phyloP scores from a whole-genome alignment of 92 coral and sea anemone genomes.

The Phenganax subtilis region DNA sequence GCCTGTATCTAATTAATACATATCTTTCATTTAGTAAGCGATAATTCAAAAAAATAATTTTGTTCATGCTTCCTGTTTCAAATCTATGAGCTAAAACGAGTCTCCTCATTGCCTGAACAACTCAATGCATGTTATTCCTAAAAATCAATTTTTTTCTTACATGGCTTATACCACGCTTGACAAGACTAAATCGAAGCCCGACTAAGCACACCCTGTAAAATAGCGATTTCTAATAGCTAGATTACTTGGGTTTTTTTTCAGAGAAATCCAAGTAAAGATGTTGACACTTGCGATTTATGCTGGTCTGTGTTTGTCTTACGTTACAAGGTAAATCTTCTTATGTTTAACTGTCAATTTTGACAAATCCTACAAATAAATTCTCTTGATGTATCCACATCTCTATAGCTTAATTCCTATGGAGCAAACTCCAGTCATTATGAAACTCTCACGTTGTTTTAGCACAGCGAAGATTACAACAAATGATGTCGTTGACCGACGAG shows the following conservation, averaged over 20 bases:
- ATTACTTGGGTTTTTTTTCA: background rate
- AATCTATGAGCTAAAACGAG: background rate
- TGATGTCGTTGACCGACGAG: slow-evolving; percentile 70
- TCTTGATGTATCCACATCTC: background rate
- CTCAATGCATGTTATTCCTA: background rate
- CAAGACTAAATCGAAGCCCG: no score
- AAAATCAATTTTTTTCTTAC: background rate
- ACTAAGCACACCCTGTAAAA: no score
- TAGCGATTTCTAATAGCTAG: background rate
- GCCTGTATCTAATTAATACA: background rate
- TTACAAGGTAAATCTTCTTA: background rate
- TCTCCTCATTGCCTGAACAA: background rate
- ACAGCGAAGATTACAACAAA: slow-evolving; percentile 41
- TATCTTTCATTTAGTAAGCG: background rate
- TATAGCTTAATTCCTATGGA: background rate
- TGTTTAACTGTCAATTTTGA: background rate
- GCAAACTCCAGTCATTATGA: background rate
- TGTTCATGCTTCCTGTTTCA: background rate
- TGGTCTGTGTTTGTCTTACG: background rate
- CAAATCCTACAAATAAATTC: background rate
- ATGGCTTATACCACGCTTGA: no score
- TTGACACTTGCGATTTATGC: background rate
- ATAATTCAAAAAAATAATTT: background rate
- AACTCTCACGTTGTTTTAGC: background rate
- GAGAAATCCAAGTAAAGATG: background rate